Base-by-base conservation (phyloP, 2,888 invertebrate species). In the Keiferia lycopersicella region DNA sequence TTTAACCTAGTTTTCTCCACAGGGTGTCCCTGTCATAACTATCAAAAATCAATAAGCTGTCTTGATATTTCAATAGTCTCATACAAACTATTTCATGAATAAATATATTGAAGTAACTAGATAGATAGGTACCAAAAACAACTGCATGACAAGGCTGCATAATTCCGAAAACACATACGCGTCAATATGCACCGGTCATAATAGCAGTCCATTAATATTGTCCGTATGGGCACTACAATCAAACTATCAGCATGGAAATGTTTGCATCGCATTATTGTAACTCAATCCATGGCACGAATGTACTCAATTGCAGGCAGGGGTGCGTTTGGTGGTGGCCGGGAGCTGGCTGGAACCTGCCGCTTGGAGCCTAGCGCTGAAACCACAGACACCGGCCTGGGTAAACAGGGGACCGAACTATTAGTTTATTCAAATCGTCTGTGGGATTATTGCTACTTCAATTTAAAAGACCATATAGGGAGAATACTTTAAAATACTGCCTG, bases 251-350 rank as follows among this genome's bases (percentile, higher is more conserved):
- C 61, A 87, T 83, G 87, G 83, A 86, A 88, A 88, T 86, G 86
- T 87, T 86, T 84, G 84, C 83, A 85, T 83, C 78, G 80, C 80
- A 85, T 84, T 83, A 80, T 73, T 83, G 89, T 88, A 91, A 91
- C 88, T 87, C 84, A 86, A 90, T 91, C 84, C 82, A 3, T 26
- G 78, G 87, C 88, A 81, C 88, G 78, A 87, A 87, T 89, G 88
- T 87, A 89, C 87, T 84, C 89, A 89, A 90, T 88, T 88, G 89
- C 89, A 85, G 91, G 89, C 89, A 85, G 91, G 90, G 89, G 83
- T 83, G 86, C 84, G 86, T 81, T 85, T 78, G 75, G 74, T 74
- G 76, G 45, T 16, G 76, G 45, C 45, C 16, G 41, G 14, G 14
- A 11, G 14, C 41, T 14, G 41, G 45, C 45, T 76, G 72, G 76